phyloP scores from a whole-genome alignment of 2,113 vertebrate genomes.

The Upupa epops region DNA sequence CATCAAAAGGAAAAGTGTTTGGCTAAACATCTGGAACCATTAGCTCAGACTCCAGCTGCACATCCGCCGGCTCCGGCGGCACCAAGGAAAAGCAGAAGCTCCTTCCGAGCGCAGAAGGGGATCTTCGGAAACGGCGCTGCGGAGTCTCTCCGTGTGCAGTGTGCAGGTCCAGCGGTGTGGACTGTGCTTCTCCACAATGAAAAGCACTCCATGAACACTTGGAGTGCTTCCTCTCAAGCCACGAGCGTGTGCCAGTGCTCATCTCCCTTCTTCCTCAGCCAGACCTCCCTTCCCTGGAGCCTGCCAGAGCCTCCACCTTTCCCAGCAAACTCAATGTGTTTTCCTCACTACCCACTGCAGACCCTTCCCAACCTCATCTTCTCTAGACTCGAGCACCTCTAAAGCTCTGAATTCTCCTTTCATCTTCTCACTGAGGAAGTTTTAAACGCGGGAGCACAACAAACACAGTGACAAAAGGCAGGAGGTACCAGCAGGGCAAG shows the following conservation, averaged over 20 bases:
- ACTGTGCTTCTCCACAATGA: not conserved
- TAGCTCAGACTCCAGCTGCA: conserved; percentile 16
- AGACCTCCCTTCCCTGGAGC: not conserved
- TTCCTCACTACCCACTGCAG: not conserved
- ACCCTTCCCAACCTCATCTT: not conserved
- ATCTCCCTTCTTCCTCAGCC: not conserved
- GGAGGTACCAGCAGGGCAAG: not conserved
- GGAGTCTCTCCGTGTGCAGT: fast-evolving
- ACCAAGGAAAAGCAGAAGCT: not conserved
- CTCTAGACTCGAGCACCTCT: not conserved
- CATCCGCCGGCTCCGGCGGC: not conserved
- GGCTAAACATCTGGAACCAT: conserved; percentile 60
- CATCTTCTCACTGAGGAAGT: not conserved
- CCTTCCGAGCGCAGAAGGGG: not conserved
- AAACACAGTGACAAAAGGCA: not conserved
- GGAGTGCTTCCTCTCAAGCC: not conserved
- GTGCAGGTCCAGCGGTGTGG: fast-evolving
- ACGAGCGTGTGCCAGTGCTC: not conserved
- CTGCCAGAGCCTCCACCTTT: not conserved
- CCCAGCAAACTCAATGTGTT: not conserved
- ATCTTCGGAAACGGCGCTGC: not conserved
- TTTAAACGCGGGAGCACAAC: not conserved
- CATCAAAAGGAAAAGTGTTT: conserved; percentile 45
- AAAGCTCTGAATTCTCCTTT: not conserved
- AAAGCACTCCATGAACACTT: not conserved